Evolutionary conservation across 2,113 vertebrate genomes (phyloP).

Genomic region (Taxidea taxus): DNA sequence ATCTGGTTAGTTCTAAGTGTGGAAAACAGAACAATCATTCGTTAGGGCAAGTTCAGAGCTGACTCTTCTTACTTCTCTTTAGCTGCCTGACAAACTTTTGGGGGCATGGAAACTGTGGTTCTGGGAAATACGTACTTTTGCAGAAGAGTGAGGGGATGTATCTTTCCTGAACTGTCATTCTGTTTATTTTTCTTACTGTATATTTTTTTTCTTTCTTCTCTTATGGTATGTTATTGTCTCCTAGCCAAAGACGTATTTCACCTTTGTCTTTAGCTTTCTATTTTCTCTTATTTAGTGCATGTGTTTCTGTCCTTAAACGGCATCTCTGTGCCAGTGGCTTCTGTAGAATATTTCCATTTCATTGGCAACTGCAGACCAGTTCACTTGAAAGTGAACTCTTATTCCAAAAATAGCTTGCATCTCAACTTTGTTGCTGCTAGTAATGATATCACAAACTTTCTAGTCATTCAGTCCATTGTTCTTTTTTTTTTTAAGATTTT

Average conservation of each 20-base stretch:
- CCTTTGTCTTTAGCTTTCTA: not conserved
- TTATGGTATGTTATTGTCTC: not conserved
- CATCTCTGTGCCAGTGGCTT: not conserved
- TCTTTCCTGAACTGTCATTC: not conserved
- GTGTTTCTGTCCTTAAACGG: not conserved
- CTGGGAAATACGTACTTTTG: not conserved
- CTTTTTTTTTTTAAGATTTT: not conserved
- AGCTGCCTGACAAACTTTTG: not conserved
- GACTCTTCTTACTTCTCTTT: not conserved
- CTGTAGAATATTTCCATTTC: not conserved
- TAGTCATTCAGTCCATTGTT: not conserved
- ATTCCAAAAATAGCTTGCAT: not conserved
- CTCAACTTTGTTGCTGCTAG: not conserved
- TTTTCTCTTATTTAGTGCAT: not conserved
- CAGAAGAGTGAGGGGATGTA: not conserved
- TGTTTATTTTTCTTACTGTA: not conserved
- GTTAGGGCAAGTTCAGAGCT: not conserved
- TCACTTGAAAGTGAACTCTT: not conserved
- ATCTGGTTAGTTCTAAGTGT: not conserved
- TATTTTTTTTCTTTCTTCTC: not conserved
- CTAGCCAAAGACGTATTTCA: not conserved
- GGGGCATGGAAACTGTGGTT: not conserved
- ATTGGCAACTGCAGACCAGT: not conserved
- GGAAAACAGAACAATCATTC: not conserved
- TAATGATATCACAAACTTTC: not conserved